A percentile compares a stretch with the other conserved stretches of the same genome.
Evolutionary conservation across 2,888 invertebrate species (phyloP).

Genomic region (Ornithoptera priamus): DNA sequence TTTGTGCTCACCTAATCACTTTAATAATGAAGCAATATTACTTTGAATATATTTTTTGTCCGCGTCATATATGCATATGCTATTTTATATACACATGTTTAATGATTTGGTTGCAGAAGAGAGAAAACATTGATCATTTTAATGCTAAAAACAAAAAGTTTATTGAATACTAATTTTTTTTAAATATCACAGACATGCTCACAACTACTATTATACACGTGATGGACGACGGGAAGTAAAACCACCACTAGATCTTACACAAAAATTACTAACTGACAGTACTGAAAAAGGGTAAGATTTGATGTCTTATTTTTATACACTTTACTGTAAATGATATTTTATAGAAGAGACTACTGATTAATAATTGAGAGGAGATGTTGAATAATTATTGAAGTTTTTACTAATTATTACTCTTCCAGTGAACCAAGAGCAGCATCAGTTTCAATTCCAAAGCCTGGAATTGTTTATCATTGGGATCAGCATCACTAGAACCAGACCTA

Average conservation of each 20-base stretch:
- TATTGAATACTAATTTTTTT: not conserved
- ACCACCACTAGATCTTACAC: conserved; percentile 82
- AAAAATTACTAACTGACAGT: conserved; percentile 59
- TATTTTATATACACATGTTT: too few relatives aligned
- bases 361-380: too few relatives aligned
- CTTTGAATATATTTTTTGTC: not conserved
- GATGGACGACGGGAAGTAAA: conserved; percentile 90
- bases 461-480: conserved; percentile 79
- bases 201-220: conserved; percentile 91
- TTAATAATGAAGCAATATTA: not conserved
- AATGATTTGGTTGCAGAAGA: not conserved
- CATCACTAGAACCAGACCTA: conserved; percentile 44
- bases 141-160: not conserved
- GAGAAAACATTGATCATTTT: not conserved
- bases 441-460: conserved; percentile 79
- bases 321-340: not conserved
- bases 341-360: too few relatives aligned
- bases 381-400: too few relatives aligned
- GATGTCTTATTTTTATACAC: too few relatives aligned
- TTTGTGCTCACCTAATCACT: not conserved
- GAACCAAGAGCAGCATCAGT: conserved; percentile 54
- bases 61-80: not conserved
- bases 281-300: conserved; percentile 67
- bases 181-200: conserved; percentile 77
- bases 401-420: conserved; percentile 37